phyloP scores from a whole-genome alignment of 2,888 invertebrate genomes.

The Pachymerium ferrugineum region DNA sequence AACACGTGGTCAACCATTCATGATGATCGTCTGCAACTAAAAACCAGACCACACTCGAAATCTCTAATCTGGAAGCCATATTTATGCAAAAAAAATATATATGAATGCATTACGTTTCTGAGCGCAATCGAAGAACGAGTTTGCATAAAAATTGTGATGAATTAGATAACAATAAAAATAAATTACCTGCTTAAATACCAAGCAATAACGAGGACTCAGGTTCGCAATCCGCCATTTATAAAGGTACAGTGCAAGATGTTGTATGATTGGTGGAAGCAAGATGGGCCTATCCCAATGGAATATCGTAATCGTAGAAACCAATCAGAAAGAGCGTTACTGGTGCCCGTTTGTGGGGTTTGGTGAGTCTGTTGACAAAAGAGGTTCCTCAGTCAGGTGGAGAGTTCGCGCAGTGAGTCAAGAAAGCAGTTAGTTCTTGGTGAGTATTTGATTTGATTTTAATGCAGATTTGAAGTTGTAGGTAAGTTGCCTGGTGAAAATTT shows the following conservation, averaged over 20 bases:
- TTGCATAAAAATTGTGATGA: not conserved
- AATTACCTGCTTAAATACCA: constrained; percentile 25
- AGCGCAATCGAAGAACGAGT: not conserved
- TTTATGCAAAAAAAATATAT: not conserved
- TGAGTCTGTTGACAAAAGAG: constrained; percentile 32
- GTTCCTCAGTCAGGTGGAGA: constrained; percentile 1
- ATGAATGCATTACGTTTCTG: not conserved
- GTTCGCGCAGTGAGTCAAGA: not conserved
- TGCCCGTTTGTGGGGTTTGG: too few relatives aligned
- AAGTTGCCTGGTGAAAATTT: not conserved
- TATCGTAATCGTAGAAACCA: not conserved
- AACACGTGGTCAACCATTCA: constrained; percentile 6
- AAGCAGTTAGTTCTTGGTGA: not conserved
- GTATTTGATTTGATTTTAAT: not conserved
- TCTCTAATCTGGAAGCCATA: not conserved
- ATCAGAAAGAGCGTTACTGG: not conserved
- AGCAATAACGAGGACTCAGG: not conserved
- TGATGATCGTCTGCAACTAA: not conserved
- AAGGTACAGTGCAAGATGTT: not conserved
- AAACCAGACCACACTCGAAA: not conserved
- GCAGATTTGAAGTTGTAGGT: not conserved
- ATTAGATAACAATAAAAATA: not conserved
- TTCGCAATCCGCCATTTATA: constrained; percentile 19
- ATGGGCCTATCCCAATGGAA: not conserved
- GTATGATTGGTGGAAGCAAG: not conserved